Evolutionary conservation across 64 coral and sea anemone species (phyloP).

Genomic region (Trachythela sp.): DNA sequence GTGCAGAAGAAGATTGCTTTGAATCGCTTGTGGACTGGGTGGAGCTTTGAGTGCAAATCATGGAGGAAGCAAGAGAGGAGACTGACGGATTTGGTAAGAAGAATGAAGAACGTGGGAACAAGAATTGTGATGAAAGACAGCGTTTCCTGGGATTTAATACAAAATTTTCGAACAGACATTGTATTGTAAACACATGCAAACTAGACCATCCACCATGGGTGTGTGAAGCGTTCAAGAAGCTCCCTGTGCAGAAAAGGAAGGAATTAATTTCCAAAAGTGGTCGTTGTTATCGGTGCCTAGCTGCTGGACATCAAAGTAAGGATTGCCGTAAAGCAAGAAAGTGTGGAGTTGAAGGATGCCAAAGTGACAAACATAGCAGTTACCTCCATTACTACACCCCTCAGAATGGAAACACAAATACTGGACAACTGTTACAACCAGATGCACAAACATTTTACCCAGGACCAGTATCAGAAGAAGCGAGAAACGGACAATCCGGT

Average conservation of each 20-base stretch:
- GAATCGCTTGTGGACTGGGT: slow-evolving; percentile 51
- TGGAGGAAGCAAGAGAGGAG: slow-evolving; percentile 54
- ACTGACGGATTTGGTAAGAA: background rate
- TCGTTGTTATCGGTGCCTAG: slow-evolving; percentile 49
- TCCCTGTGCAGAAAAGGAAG: slow-evolving; percentile 36
- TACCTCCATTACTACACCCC: slow-evolving; percentile 46
- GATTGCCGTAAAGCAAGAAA: slow-evolving; percentile 23
- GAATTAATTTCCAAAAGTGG: slow-evolving; percentile 29
- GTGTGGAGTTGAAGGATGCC: slow-evolving; percentile 49
- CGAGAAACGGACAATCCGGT: background rate
- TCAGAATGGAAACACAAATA: background rate
- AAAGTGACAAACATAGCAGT: slow-evolving; percentile 33
- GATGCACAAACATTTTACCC: background rate
- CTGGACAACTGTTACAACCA: background rate
- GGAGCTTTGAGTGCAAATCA: slow-evolving; percentile 32
- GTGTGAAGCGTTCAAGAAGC: slow-evolving; percentile 47
- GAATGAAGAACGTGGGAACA: background rate
- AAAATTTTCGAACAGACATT: background rate
- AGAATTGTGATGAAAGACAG: background rate
- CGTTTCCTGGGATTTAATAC: background rate
- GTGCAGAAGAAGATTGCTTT: slow-evolving; percentile 38
- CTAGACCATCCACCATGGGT: slow-evolving; percentile 44
- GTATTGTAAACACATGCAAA: slow-evolving; percentile 35
- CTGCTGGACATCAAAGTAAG: slow-evolving; percentile 46
- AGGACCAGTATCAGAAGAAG: background rate